Evolutionary conservation across 2,888 invertebrate species (phyloP).

Genomic region (Eucera pruinosa): DNA sequence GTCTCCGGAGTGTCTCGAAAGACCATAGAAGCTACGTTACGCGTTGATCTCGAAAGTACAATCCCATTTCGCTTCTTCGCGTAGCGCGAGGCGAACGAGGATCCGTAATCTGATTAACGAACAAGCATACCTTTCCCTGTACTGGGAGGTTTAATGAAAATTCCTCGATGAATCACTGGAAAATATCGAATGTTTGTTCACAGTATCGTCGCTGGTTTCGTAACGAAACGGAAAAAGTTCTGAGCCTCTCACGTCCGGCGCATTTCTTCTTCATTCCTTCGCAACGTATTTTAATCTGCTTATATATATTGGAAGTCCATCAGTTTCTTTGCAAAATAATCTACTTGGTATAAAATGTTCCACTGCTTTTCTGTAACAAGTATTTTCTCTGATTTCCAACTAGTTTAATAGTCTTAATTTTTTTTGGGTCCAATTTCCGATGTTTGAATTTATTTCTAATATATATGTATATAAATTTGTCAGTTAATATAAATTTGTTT

Average conservation of each 20-base stretch:
- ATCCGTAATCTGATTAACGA: constrained; percentile 19
- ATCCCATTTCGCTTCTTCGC: constrained; percentile 2
- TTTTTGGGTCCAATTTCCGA: too few relatives aligned
- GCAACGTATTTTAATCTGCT: too few relatives aligned
- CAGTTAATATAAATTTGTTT: too few relatives aligned
- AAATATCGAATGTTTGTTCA: background rate
- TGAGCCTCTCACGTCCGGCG: background rate
- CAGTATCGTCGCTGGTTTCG: background rate
- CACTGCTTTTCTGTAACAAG: too few relatives aligned
- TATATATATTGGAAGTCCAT: too few relatives aligned
- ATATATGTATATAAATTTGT: too few relatives aligned
- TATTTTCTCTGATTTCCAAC: too few relatives aligned
- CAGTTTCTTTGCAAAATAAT: too few relatives aligned
- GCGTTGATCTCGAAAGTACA: background rate
- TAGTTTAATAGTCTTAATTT: too few relatives aligned
- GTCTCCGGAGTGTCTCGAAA: background rate
- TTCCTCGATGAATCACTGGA: background rate
- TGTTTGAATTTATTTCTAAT: too few relatives aligned
- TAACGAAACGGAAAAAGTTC: background rate
- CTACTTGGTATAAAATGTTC: too few relatives aligned
- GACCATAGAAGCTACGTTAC: background rate
- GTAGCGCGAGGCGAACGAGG: background rate
- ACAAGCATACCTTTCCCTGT: background rate
- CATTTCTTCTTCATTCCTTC: too few relatives aligned
- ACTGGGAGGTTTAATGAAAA: constrained; percentile 3